Conservation (phyloP, 2,888 invertebrate genomes). For the Zygogramma bicolorata region DNA sequence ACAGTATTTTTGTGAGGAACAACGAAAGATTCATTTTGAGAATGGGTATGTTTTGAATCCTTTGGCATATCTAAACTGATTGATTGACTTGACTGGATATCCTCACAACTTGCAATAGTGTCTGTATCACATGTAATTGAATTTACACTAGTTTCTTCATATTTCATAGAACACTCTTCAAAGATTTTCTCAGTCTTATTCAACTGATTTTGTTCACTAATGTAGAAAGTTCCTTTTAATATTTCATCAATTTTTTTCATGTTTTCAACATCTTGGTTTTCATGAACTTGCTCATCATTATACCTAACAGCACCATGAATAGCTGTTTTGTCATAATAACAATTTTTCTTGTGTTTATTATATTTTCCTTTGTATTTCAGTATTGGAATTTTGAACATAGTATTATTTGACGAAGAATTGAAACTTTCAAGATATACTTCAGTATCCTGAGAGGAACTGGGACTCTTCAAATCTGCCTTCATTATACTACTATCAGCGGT, state of each 20-base stretch:
- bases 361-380: neutral
- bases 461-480: neutral
- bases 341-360: no score
- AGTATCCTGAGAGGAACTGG: neutral
- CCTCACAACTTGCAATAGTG: neutral
- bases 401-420: neutral
- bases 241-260: neutral
- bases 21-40: neutral
- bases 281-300: neutral
- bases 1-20: neutral
- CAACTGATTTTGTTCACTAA: neutral
- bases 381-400: neutral
- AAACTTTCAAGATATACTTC: neutral
- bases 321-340: neutral
- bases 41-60: neutral
- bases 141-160: neutral
- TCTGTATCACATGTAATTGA: neutral
- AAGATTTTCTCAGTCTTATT: neutral
- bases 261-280: neutral
- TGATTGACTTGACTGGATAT: neutral
- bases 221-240: neutral
- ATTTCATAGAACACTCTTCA: neutral
- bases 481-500: neutral
- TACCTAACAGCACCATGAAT: neutral
- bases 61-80: neutral